phyloP scores from a whole-genome alignment of 2,888 invertebrate species.

The Melinaea marsaeus region DNA sequence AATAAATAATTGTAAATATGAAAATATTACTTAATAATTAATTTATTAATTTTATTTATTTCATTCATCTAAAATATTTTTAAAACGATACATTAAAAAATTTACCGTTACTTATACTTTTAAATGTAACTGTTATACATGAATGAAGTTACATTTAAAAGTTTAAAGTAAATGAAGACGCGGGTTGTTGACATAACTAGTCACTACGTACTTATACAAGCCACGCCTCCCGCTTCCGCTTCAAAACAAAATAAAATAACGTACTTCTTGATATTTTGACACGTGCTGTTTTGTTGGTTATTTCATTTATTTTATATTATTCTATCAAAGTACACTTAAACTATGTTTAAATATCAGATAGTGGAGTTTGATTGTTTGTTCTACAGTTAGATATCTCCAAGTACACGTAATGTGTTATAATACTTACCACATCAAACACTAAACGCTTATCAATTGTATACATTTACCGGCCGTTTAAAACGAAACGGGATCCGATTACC shows the following conservation, averaged over 20 bases:
- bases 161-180: constrained; percentile 17
- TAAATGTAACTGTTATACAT: too few relatives aligned
- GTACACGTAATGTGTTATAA: constrained; percentile 18
- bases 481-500: constrained; percentile 49
- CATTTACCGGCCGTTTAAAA: constrained; percentile 28
- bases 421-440: constrained; percentile 33
- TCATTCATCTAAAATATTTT: too few relatives aligned
- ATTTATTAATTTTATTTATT: too few relatives aligned
- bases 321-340: too few relatives aligned
- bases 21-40: too few relatives aligned
- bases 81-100: too few relatives aligned
- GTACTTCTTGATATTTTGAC: too few relatives aligned
- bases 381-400: constrained; percentile 17
- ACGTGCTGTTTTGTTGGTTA: too few relatives aligned
- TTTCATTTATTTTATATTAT: too few relatives aligned
- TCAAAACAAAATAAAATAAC: not conserved
- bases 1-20: too few relatives aligned
- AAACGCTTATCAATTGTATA: constrained; percentile 32
- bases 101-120: too few relatives aligned
- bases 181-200: constrained; percentile 23
- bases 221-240: constrained; percentile 24
- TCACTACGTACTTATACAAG: constrained; percentile 20
- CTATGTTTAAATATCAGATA: constrained; percentile 2
- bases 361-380: constrained; percentile 22
- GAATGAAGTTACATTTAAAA: constrained; percentile 3